Base-by-base conservation (phyloP, 2,888 invertebrate genomes). In the Ophion slaviceki region DNA sequence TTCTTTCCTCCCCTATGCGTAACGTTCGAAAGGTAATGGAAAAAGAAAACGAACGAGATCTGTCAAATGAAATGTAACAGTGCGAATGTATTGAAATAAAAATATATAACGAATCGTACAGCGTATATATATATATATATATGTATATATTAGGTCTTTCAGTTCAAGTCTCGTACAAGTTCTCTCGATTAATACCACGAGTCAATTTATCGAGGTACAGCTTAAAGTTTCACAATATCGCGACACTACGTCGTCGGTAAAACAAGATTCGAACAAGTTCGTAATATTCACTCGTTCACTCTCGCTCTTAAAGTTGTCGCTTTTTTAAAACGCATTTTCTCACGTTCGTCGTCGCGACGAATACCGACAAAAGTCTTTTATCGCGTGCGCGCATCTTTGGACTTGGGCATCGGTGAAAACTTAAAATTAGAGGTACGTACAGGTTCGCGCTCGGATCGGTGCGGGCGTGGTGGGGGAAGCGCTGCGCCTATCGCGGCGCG, bases 141-240 rank as follows among this genome's bases (percentile, higher is more conserved):
- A 20, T 32, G 10, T 75, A 74, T 79, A 71, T 71, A 76, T 76
- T 76, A 72, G 66, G 70, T 84, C 80, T 68, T 83, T 36, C 61
- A 80, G 61, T 84, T 61, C 70, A 80, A 80, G 80, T 84, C 75
- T 80, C 70, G 66, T 80, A 75, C 75, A 80, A 80, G 61, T 84
- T 53, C 53, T 80, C 71, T 71, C 72, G 40, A 40, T 61, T 61
- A 57, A 59, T 40, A 40, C 17, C 66, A 64, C 59, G 40, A 80
- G 59, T 61, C 3, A 14, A 28, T 67, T 14, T 11, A 67, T 11
- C n/a, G 20, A 59, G n/a, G n/a, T 28, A 62, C 14, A 59, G n/a
- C 20, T 66, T 47, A 76, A 28, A 76, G 5, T 76, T 64, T 66
- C n/a, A 59, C 36, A 61, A 74, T 61, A 24, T 45, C n/a, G 59